These are phyloP conservation scores for Tadarida brasiliensis DNA, from an alignment of 2,797 vertebrate genomes.

Conservation along the genomic window DNA sequence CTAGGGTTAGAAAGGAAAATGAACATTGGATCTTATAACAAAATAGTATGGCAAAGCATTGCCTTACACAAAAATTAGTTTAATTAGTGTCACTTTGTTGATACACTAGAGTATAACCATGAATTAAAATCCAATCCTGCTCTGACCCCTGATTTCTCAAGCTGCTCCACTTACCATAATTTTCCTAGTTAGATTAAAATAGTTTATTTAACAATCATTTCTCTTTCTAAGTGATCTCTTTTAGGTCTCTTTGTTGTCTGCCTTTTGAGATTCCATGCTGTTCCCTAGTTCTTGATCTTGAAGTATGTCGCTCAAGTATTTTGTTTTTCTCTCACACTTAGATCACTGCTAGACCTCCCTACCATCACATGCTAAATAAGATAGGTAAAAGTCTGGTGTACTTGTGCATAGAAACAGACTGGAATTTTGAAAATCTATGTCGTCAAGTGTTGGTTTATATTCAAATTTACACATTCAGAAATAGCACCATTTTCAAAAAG, in stretches of 20 bases:
- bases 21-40: neutral
- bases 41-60: neutral
- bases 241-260: conserved; percentile 2
- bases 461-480: neutral
- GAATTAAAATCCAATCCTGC: neutral
- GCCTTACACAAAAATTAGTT: neutral
- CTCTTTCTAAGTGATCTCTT: conserved; percentile 11
- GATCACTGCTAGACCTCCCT: neutral
- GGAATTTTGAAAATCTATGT: conserved; percentile 36
- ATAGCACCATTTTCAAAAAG: neutral
- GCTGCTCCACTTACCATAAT: neutral
- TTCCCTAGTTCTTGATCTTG: conserved; percentile 31
- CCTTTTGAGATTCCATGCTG: neutral
- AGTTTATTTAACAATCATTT: neutral
- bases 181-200: neutral
- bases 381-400: neutral
- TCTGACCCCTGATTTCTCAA: neutral
- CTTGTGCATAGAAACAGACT: neutral
- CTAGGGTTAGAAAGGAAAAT: conserved; percentile 6
- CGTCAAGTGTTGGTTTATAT: conserved; percentile 16
- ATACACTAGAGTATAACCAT: neutral
- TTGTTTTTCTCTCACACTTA: conserved; percentile 47
- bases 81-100: neutral
- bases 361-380: neutral
- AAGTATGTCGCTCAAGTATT: neutral